phyloP scores from a whole-genome alignment of 2,113 vertebrate genomes.

The Sinosuthora webbiana region DNA sequence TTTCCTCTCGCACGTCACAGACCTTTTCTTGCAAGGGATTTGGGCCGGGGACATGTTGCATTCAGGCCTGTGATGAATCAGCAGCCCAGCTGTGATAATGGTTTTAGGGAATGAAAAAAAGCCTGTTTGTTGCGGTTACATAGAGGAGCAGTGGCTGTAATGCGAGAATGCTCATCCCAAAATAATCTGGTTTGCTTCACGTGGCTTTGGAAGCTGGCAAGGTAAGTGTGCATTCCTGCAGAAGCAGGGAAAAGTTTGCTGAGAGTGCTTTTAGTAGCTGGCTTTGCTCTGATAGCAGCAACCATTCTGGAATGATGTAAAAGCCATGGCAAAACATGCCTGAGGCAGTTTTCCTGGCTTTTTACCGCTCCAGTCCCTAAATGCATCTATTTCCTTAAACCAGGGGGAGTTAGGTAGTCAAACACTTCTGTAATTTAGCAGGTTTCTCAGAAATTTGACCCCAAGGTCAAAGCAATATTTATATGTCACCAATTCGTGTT shows the following conservation, averaged over 20 bases:
- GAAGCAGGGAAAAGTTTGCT: not conserved
- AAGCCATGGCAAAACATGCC: not conserved
- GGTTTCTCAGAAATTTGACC: not conserved
- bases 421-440: not conserved
- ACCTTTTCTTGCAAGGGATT: not conserved
- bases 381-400: not conserved
- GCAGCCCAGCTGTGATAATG: not conserved
- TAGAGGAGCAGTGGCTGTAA: not conserved
- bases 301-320: not conserved
- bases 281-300: not conserved
- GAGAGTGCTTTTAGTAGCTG: not conserved
- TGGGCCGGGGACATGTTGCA: rapidly evolving
- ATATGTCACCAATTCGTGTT: not conserved
- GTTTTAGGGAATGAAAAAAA: not conserved
- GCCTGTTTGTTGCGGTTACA: rapidly evolving
- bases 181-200: not conserved
- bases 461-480: not conserved
- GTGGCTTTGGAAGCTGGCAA: not conserved
- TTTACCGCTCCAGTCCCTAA: not conserved
- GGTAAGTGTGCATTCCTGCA: not conserved
- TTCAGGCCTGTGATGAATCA: not conserved
- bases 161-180: not conserved
- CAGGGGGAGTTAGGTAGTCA: not conserved
- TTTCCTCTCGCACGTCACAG: rapidly evolving
- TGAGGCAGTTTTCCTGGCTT: not conserved